Conservation (phyloP, 2,113 vertebrate genomes). For the Clarias batrachus region DNA sequence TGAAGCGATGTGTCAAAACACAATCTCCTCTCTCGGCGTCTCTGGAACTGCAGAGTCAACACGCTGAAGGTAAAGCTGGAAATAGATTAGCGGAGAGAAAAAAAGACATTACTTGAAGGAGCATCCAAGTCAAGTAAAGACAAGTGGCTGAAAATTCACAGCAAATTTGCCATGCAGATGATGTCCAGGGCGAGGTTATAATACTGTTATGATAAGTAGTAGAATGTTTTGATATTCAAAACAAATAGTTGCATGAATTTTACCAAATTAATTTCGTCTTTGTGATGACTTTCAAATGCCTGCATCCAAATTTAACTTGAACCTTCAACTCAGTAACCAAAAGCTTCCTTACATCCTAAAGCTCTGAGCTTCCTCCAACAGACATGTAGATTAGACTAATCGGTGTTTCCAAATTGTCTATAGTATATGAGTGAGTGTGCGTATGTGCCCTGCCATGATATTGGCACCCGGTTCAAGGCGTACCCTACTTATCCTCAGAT, state of each 20-base stretch:
- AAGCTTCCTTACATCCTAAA: no score
- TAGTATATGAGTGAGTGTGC: no score
- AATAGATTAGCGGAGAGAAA: constrained; percentile 9
- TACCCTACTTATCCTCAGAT: no score
- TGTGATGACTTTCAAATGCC: not conserved
- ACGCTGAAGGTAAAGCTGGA: not conserved
- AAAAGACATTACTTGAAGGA: not conserved
- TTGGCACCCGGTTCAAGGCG: no score
- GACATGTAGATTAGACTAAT: no score
- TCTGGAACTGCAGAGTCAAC: constrained; percentile 7
- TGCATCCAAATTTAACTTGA: not conserved
- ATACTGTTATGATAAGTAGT: not conserved
- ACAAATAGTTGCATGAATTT: not conserved
- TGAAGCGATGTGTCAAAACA: constrained; percentile 17
- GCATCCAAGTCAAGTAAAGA: no score
- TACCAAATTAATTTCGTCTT: not conserved
- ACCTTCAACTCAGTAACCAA: not conserved
- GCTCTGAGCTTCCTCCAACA: not conserved
- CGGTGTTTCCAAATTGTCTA: no score
- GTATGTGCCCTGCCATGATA: no score
- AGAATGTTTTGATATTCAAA: not conserved
- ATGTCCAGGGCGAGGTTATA: not conserved
- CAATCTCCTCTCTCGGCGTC: not conserved
- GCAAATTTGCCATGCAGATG: not conserved
- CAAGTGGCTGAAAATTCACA: no score